Conservation (phyloP, 2,113 vertebrate genomes). For the Halcyon senegalensis region DNA sequence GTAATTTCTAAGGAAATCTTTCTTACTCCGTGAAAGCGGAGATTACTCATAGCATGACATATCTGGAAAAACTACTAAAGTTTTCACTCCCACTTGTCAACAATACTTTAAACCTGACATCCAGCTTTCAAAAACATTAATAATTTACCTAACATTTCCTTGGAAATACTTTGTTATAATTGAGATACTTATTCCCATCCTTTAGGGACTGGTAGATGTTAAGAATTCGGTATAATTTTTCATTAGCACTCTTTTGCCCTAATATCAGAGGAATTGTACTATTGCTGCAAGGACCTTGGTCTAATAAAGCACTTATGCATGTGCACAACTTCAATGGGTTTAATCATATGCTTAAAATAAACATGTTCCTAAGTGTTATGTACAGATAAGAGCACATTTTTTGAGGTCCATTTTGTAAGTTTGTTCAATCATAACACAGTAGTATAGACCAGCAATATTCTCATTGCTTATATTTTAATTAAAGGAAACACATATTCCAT, state of each 20-base stretch:
- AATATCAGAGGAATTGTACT: background rate
- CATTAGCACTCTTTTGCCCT: background rate
- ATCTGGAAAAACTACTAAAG: background rate
- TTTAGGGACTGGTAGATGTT: background rate
- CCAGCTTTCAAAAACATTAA: background rate
- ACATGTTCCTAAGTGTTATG: background rate
- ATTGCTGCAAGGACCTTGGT: background rate
- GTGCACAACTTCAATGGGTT: background rate
- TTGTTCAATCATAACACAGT: background rate
- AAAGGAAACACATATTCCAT: background rate
- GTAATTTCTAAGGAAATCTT: constrained; percentile 14
- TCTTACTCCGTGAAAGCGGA: background rate
- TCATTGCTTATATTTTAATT: background rate
- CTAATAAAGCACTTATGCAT: background rate
- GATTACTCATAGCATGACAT: constrained; percentile 22
- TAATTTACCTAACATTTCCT: background rate
- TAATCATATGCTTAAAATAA: background rate
- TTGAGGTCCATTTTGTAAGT: background rate
- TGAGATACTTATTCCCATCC: background rate
- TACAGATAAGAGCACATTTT: background rate
- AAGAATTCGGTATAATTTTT: background rate
- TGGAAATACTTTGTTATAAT: background rate
- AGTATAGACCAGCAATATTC: background rate
- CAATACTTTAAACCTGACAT: background rate
- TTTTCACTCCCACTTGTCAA: background rate